Evolutionary conservation across 2,888 invertebrate species (phyloP), one percentile per base, ranked within the genome.

Genomic region (Hyles lineata): DNA sequence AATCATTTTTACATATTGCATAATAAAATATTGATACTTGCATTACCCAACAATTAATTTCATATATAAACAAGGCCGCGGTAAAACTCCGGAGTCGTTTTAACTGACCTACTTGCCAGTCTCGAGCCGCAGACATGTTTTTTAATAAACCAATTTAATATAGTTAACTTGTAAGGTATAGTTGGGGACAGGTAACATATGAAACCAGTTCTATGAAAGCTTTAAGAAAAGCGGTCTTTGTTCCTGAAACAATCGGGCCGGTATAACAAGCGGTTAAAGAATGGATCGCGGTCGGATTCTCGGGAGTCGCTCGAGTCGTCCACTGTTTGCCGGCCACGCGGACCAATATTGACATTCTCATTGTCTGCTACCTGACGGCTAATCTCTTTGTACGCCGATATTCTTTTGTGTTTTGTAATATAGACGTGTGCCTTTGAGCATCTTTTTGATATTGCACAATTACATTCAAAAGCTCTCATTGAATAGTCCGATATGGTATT

Each of bases 261-360:
- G 80, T 83, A 85, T 82, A 83, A 80, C 83, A 82, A 82, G 83
- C 79, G 79, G 80, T 80, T 80, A 77, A 79, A 83, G 85, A 83
- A 84, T 82, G 82, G 83, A 85, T 87, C 83, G 82, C 83, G 78
- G 83, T 82, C 81, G 80, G 86, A 89, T 93, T 90, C 91, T 88
- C 87, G 88, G 90, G 90, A 91, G 84, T 82, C 83, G 85, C 75
- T 82, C 79, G 87, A 87, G 85, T 84, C 86, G 80, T 81, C 83
- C 83, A 81, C 82, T 92, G 90, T 91, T 91, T 90, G 89, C 90
- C 79, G 85, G 85, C 84, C 86, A 89, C 88, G 89, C 89, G 90
- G 89, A 90, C 90, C 89, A 91, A 92, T 92, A 92, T 93, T 93
- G 93, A 91, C 92, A 91, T 89, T 90, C 85, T 86, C 89, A 88